These are phyloP conservation scores for Cantharis rustica DNA, from an alignment of 2,888 invertebrate genomes.

Conservation along the genomic window DNA sequence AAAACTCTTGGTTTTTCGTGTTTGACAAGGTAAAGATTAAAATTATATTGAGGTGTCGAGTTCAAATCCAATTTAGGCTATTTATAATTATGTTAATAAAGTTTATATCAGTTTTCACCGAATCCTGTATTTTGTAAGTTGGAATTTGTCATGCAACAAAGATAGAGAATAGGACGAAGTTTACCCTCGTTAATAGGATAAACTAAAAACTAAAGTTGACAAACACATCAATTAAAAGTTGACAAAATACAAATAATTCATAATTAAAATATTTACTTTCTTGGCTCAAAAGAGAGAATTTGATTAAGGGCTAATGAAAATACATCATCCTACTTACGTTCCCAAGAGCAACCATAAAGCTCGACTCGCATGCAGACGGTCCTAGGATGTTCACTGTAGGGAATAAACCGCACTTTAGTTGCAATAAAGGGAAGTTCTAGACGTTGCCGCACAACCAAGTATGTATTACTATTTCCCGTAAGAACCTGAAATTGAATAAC, in stretches of 20 bases:
- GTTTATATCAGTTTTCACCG: neutral
- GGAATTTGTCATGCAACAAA: neutral
- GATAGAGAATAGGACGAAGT: neutral
- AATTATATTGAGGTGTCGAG: neutral
- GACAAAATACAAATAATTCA: neutral
- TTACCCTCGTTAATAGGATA: neutral
- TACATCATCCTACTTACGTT: conserved; percentile 62
- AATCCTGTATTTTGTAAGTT: neutral
- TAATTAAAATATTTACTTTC: conserved; percentile 3
- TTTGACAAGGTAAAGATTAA: neutral
- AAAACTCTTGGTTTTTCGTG: neutral
- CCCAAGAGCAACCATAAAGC: conserved; percentile 83
- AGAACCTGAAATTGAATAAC: conserved; percentile 64
- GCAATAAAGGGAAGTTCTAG: conserved; percentile 86
- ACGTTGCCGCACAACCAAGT: conserved; percentile 70
- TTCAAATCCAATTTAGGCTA: neutral
- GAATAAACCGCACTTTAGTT: conserved; percentile 84
- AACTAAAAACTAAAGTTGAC: neutral
- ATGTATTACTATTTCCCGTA: conserved; percentile 78
- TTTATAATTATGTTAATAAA: neutral
- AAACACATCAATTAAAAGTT: neutral
- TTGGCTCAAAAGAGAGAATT: neutral
- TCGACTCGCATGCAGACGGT: conserved; percentile 94
- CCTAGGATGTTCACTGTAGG: conserved; percentile 81
- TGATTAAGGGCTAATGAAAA: conserved; percentile 18